Conservation (phyloP, 2,797 vertebrate species). For the Allobates femoralis region DNA sequence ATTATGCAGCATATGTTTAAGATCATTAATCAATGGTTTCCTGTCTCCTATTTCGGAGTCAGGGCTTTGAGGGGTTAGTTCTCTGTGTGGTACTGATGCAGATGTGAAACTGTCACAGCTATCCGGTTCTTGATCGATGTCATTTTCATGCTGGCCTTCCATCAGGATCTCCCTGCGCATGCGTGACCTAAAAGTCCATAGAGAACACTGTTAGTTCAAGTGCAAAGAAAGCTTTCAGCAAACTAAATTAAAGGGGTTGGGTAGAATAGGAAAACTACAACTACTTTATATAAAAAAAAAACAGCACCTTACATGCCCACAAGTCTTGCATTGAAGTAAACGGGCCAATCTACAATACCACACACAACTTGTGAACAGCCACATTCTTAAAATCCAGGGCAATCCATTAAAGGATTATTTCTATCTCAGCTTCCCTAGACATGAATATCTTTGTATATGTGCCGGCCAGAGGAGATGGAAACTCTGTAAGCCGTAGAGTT, state of each 20-base stretch:
- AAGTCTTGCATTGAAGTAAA: neutral
- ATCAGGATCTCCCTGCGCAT: slow-evolving; percentile 96
- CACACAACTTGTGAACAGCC: neutral
- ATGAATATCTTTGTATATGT: no score
- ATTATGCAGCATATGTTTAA: slow-evolving; percentile 66
- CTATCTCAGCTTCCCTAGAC: no score
- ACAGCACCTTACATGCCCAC: neutral
- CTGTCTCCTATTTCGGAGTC: slow-evolving; percentile 84
- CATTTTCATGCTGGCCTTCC: slow-evolving; percentile 89
- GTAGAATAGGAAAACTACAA: neutral
- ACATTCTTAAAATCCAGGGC: neutral
- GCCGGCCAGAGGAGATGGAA: no score
- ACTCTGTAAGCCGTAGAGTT: no score
- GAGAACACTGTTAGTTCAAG: neutral
- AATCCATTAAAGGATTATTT: no score
- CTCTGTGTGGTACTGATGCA: slow-evolving; percentile 65
- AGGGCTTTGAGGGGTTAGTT: slow-evolving; percentile 78
- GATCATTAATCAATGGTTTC: slow-evolving; percentile 74
- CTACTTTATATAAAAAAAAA: neutral
- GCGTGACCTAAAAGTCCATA: slow-evolving; percentile 84
- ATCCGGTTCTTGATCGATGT: slow-evolving; percentile 86
- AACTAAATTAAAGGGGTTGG: neutral
- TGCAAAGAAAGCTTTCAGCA: neutral
- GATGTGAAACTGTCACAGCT: slow-evolving; percentile 68
- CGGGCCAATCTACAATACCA: neutral